Evolutionary conservation across 2,113 vertebrate genomes (phyloP).

Genomic region (Boulengeromyrus knoepffleri): DNA sequence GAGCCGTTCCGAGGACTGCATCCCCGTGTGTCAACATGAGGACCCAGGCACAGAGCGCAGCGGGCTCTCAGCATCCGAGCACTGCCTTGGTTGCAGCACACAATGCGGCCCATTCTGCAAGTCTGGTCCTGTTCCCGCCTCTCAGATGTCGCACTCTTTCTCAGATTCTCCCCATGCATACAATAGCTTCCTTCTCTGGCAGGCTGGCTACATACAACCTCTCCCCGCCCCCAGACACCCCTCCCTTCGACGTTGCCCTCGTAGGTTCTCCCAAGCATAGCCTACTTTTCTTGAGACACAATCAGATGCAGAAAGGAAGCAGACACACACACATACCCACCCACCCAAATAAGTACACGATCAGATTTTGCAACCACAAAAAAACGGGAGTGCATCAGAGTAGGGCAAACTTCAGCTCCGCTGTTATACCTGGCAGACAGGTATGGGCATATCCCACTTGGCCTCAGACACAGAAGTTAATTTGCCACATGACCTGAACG

Average conservation of each 20-base stretch:
- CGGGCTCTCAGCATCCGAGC: background rate
- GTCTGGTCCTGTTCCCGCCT: background rate
- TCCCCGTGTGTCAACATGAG: background rate
- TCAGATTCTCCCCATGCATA: constrained; percentile 10
- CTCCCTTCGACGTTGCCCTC: background rate
- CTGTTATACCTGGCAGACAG: background rate
- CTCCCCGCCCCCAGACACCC: background rate
- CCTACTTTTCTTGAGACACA: background rate
- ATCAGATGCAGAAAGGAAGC: background rate
- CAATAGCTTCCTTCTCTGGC: constrained; percentile 17
- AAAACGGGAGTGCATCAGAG: background rate
- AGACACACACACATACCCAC: background rate
- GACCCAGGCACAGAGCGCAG: background rate
- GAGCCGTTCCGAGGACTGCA: background rate
- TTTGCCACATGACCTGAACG: background rate
- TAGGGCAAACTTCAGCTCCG: background rate
- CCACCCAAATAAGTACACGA: background rate
- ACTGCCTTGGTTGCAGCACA: background rate
- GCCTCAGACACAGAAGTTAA: background rate
- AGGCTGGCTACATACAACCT: background rate
- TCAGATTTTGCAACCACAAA: background rate
- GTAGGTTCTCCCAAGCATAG: background rate
- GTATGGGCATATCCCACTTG: background rate
- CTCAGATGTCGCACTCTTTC: constrained; percentile 17
- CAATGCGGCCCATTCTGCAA: constrained; percentile 13